Conservation (phyloP, 2,113 vertebrate species). For the Uria aalge region DNA sequence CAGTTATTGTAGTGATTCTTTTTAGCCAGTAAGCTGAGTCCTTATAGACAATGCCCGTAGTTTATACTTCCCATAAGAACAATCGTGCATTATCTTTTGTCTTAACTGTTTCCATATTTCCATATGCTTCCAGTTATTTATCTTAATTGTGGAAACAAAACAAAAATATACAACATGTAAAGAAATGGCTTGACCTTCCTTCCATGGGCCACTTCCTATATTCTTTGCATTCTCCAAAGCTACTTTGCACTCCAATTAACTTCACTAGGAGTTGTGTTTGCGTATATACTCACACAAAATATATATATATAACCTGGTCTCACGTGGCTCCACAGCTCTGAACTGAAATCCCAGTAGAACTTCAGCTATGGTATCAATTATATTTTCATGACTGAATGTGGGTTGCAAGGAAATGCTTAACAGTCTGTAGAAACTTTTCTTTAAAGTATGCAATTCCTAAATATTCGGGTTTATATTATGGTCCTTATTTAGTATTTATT, state of each 20-base stretch:
- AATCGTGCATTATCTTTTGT: background rate
- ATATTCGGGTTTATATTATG: background rate
- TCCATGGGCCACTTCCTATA: slow-evolving; percentile 5
- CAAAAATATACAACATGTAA: background rate
- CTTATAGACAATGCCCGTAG: background rate
- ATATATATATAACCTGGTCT: background rate
- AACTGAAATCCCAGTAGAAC: background rate
- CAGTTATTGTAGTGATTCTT: background rate
- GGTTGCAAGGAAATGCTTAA: background rate
- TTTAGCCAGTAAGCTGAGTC: background rate
- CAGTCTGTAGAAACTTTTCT: background rate
- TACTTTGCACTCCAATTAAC: background rate
- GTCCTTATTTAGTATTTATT: slow-evolving; percentile 30
- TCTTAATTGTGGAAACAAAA: slow-evolving; percentile 14
- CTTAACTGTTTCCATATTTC: background rate
- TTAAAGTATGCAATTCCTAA: background rate
- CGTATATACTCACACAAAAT: background rate
- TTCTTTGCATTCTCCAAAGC: background rate
- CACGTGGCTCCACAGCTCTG: background rate
- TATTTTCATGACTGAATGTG: background rate
- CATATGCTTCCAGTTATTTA: background rate
- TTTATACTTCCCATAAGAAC: background rate
- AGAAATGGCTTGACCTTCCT: slow-evolving; percentile 33
- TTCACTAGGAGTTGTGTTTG: background rate
- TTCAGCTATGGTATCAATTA: background rate